Evolutionary conservation across 1,140 invertebrate species (phyloP), one percentile per base, ranked within the genome.

Genomic region (Pinna nobilis): DNA sequence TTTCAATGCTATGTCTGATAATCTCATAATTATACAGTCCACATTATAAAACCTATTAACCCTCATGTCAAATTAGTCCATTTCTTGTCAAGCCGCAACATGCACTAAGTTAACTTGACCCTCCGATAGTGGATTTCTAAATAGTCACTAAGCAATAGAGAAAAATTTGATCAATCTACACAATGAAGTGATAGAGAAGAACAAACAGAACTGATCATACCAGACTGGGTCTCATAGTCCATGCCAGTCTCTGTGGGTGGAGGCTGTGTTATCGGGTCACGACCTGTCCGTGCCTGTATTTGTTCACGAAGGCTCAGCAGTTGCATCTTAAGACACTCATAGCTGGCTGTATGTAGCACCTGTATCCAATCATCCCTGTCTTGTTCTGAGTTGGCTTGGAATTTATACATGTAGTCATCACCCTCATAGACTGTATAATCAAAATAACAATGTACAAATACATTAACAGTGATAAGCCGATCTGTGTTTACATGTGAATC

Each of bases 331-430:
- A 98, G 93, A 76, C 93, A 93, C 59, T 94, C 93, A 89, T 96
- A 97, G 75, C 95, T 96, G 2, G 95, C 95, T 69, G 93, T 90
- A 82, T 96, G 93, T 63, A 98, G 92, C 9, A 93, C 92, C 85
- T 96, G 93, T 69, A 98, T 91, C 97, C 97, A 98, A 55, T 93
- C 90, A 76, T 94, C 93, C 23, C 97, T 91, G 73, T 98, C 96
- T 37, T 91, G 90, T 83, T 95, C 93, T n/a, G 94, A 92, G 39
- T 92, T 91, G 11, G 95, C 93, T 20, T 93, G 94, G 79, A 98
- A 91, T 77, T 94, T 93, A 88, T 96, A 94, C 71, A 80, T 70
- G n/a, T 79, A 69, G 9, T 88, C 87, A 78, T 95, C 95, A 68
- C 95, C 94, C 89, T 88, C 86, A 83, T 95, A 96, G 11, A 95